Evolutionary conservation across 2,113 vertebrate genomes (phyloP), one percentile per base, ranked within the genome.

Genomic region (Gracilinanus agilis): DNA sequence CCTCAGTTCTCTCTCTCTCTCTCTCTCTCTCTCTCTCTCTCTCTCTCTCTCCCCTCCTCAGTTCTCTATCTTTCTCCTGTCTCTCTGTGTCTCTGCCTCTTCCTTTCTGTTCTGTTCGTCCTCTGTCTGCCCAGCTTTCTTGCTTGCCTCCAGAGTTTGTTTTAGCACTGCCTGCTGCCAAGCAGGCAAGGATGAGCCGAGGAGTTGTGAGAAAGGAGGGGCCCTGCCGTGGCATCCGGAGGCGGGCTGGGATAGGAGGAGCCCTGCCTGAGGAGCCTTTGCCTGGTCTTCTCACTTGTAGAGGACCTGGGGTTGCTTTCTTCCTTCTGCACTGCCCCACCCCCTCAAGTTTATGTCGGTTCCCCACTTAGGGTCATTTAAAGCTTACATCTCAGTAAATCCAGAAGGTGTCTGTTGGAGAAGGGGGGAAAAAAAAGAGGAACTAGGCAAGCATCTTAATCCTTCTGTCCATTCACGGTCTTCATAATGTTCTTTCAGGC

Each of bases 361-460:
- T 93, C 92, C 40, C 53, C 96, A 97, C 96, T 97, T 98, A 93
- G 29, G 93, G 97, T 98, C 97, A 94, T 93, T 96, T 96, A 97
- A 96, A 95, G 97, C 96, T 97, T 97, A 97, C 96, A 96, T 97
- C 97, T 95, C 95, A 0, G 58, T 89, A 96, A 97, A 97, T 98
- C 97, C 97, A 97, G 94, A 98, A 98, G 99, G 98, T 98, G 98
- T 98, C 98, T 98, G 98, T 98, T 97, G 98, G 98, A 98, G 98
- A 97, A 97, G 98, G 98, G 96, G 97, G 98, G 19, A 97, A 29
- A 67, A 75, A 98, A 98, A 97, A 97, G 98, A 98, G 97, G 97
- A 98, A 97, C 98, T 98, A 98, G 98, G 98, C 99, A 98, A 98
- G 99, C 98, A 98, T 99, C 99, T 99, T 99, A 99, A 99, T 99